Conservation (phyloP, 2,888 invertebrate genomes). For the Altica lythri region DNA sequence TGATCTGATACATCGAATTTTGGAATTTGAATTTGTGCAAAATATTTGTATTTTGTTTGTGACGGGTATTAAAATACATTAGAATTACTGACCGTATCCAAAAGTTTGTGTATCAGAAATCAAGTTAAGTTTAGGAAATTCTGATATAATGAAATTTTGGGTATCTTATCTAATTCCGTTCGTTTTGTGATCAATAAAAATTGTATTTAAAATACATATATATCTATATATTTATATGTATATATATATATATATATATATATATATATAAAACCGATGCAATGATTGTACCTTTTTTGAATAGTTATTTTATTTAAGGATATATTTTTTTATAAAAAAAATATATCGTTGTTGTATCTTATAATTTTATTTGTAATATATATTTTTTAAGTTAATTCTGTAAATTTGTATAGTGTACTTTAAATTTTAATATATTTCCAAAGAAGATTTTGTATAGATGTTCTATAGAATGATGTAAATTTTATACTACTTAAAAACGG, state of each 20-base stretch:
- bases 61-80: slow-evolving; percentile 57
- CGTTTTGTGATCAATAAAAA: slow-evolving; percentile 54
- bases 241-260: too few relatives aligned
- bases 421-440: slow-evolving; percentile 57
- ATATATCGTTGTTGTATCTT: slow-evolving; percentile 55
- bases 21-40: slow-evolving; percentile 27
- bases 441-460: slow-evolving; percentile 54
- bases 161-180: slow-evolving; percentile 51
- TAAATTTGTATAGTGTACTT: slow-evolving; percentile 53
- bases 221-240: too few relatives aligned
- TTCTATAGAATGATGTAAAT: slow-evolving; percentile 51
- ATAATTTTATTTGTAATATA: slow-evolving; percentile 55
- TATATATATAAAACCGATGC: slow-evolving; percentile 49
- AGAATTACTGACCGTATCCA: slow-evolving; percentile 26
- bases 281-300: slow-evolving; percentile 52
- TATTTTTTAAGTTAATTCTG: slow-evolving; percentile 47
- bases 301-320: slow-evolving; percentile 46
- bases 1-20: slow-evolving; percentile 40
- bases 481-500: slow-evolving; percentile 55
- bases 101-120: slow-evolving; percentile 4
- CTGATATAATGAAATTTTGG: slow-evolving; percentile 31
- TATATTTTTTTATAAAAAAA: slow-evolving; percentile 52
- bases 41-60: slow-evolving; percentile 42
- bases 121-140: background rate
- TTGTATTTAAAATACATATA: slow-evolving; percentile 53